These are phyloP conservation scores for Siniperca obscura DNA, from an alignment of 2,797 vertebrate species.

Conservation along the genomic window DNA sequence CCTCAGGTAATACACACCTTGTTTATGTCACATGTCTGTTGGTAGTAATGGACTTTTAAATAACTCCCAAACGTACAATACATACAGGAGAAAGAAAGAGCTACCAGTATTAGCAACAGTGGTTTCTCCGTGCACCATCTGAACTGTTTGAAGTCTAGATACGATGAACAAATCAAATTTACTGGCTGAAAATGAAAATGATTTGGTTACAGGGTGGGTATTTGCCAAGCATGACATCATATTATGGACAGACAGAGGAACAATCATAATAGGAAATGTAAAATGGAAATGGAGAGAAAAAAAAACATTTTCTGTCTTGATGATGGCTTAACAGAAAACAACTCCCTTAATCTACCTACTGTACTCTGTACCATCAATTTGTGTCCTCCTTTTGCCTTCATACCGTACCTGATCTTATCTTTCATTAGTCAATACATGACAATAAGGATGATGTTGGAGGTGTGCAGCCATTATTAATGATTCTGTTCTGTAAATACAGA, in stretches of 20 bases:
- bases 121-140: conserved; percentile 4
- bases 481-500: conserved; percentile 13
- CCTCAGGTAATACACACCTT: neutral
- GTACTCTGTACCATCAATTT: neutral
- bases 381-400: neutral
- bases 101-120: neutral
- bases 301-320: conserved; percentile 22
- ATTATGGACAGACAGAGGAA: conserved; percentile 30
- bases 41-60: neutral
- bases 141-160: conserved; percentile 35
- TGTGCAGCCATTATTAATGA: neutral
- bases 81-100: neutral
- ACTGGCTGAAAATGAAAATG: conserved; percentile 52
- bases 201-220: conserved; percentile 59
- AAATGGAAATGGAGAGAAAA: conserved; percentile 37
- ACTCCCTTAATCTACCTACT: conserved; percentile 12
- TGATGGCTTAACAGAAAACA: conserved; percentile 17
- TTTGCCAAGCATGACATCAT: conserved; percentile 39
- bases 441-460: neutral
- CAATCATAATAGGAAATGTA: conserved; percentile 41
- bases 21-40: neutral
- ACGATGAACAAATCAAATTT: conserved; percentile 61
- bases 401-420: neutral
- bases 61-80: neutral
- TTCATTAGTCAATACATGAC: neutral